A percentile compares a stretch with the other conserved stretches of the same genome.
Evolutionary conservation across 2,797 vertebrate genomes (phyloP).

Genomic region (Scyliorhinus canicula): DNA sequence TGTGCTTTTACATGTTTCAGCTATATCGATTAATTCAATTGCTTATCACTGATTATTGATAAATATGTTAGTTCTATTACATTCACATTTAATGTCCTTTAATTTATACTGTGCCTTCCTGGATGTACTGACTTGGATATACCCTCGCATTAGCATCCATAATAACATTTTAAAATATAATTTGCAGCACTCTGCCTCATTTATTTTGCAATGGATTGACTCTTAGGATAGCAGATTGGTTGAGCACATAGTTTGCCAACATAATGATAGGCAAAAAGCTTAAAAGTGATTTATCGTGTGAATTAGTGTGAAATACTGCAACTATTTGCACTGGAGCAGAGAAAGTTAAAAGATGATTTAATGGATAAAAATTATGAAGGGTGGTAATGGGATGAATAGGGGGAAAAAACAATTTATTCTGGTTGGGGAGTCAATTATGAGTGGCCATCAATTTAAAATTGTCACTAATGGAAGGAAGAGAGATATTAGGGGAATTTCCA

Average conservation of each 20-base stretch:
- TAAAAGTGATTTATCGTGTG: background rate
- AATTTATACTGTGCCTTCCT: background rate
- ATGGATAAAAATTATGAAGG: background rate
- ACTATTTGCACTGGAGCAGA: background rate
- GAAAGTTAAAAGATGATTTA: background rate
- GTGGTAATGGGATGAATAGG: background rate
- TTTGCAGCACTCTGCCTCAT: background rate
- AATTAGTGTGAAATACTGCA: constrained; percentile 6
- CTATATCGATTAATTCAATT: background rate
- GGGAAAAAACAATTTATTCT: background rate
- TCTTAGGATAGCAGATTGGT: background rate
- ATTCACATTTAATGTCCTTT: background rate
- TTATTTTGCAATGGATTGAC: background rate
- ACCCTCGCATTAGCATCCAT: background rate
- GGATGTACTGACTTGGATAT: background rate
- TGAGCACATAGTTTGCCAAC: background rate
- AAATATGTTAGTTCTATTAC: background rate
- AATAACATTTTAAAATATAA: background rate
- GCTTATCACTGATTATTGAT: background rate
- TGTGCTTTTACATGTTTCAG: background rate
- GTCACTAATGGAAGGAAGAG: background rate
- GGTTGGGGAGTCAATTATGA: background rate
- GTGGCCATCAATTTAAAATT: background rate
- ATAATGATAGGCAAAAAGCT: background rate
- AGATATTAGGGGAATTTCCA: background rate